Conservation (phyloP, 2,888 invertebrate genomes). For the Eupelmus urozonus region DNA sequence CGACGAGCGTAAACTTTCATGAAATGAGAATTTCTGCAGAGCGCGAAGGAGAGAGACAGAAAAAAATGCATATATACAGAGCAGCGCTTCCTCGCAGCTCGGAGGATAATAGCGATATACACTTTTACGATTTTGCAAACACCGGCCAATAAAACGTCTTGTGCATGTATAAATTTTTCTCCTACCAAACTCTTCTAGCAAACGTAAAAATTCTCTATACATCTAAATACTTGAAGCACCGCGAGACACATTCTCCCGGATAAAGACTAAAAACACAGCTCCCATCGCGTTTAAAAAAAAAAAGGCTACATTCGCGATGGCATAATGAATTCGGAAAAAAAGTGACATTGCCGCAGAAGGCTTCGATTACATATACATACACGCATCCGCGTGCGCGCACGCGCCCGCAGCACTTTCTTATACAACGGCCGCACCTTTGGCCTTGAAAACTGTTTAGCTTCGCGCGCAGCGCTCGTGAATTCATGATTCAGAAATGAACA, state of each 20-base stretch:
- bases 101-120: slow-evolving; percentile 32
- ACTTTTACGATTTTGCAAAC: slow-evolving; percentile 50
- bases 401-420: slow-evolving; percentile 14
- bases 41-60: too few species aligned
- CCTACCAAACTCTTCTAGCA: slow-evolving; percentile 19
- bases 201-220: slow-evolving; percentile 16
- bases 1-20: slow-evolving; percentile 15
- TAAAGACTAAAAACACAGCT: neutral
- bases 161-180: slow-evolving; percentile 39
- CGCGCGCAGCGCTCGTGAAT: slow-evolving; percentile 39
- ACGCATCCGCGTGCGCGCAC: neutral
- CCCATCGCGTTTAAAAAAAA: neutral
- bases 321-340: neutral
- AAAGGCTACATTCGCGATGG: neutral
- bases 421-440: slow-evolving; percentile 53
- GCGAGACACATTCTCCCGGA: too few species aligned
- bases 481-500: slow-evolving; percentile 57
- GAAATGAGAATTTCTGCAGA: slow-evolving; percentile 27
- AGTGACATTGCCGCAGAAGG: neutral
- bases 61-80: slow-evolving; percentile 8
- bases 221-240: neutral
- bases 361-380: neutral
- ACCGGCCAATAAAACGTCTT: slow-evolving; percentile 26
- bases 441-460: slow-evolving; percentile 57
- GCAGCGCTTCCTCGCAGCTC: neutral